These are phyloP conservation scores for Andrena flavipes DNA, from an alignment of 2,888 invertebrate species.

Conservation along the genomic window DNA sequence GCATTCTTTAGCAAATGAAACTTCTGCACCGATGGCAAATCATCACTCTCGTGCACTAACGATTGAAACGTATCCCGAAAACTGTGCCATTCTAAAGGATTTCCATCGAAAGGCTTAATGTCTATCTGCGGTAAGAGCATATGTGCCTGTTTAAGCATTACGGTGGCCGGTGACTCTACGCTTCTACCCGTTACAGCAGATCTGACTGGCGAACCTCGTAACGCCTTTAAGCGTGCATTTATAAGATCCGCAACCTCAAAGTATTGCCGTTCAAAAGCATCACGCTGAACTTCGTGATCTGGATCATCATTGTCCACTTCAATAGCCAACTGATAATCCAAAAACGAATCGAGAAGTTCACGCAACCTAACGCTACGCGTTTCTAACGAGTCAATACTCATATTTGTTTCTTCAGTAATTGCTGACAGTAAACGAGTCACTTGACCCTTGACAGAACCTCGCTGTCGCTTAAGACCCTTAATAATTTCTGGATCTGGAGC, in stretches of 20 bases:
- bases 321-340: neutral
- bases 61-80: neutral
- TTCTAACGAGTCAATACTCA: neutral
- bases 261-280: too few relatives aligned
- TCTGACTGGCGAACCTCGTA: too few relatives aligned
- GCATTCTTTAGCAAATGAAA: slow-evolving; percentile 6
- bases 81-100: neutral
- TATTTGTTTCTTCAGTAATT: neutral
- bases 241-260: too few relatives aligned
- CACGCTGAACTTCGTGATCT: too few relatives aligned
- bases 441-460: neutral
- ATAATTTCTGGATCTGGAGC: neutral
- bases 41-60: neutral
- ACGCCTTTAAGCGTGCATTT: too few relatives aligned
- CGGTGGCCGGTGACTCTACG: neutral
- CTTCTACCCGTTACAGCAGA: neutral
- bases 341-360: neutral
- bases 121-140: neutral
- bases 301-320: too few relatives aligned
- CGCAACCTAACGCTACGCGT: neutral
- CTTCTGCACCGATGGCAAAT: neutral
- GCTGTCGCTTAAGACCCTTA: neutral
- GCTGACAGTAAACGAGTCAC: neutral
- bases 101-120: neutral
- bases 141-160: neutral